Evolutionary conservation across 2,888 invertebrate species (phyloP), one percentile per base, ranked within the genome.

Genomic region (Pristionchus exspectatus): DNA sequence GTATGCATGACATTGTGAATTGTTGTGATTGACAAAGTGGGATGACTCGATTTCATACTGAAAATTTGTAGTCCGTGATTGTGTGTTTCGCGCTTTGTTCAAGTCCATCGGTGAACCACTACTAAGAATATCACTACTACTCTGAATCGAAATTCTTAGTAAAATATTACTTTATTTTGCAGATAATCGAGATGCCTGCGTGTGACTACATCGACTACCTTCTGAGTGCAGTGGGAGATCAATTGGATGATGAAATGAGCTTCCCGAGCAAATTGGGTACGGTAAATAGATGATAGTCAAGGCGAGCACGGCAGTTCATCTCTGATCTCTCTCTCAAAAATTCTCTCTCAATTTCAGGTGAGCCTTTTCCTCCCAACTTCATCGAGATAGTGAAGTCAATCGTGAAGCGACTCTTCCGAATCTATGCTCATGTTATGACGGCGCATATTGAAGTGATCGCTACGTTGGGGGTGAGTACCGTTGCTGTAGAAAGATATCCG

Each of bases 171-270:
- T 9, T 33, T 1, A 91, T 85, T 54, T 90, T 85, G 30, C 99
- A 99, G 95, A 98, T 98, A 77, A 98, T 99, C 94, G 98, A 98
- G 96, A 99, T 98, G 96, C 98, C 98, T 85, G 99, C 98, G 89
- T 98, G 98, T 88, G 98, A 98, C 96, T 99, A 99, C 96, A 99
- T 99, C 94, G 99, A 99, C 96, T 99, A 98, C 96, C 96, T 99
- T 93, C 98, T 99, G 98, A 98, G 98, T 38, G 99, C 98, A 98
- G 98, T 99, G 90, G 99, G 99, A 96, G 98, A 99, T 96, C 99
- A 99, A 95, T 96, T 99, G 91, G 99, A 99, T 95, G 99, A 99
- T 95, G 99, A 99, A 96, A 97, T 97, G 21, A 96, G 99, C 66
- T 99, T 99, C 95, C 99, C 99, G 72, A 98, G 98, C 12, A 99